A percentile compares a stretch with the other conserved stretches of the same genome.
Evolutionary conservation across 1,140 invertebrate species (phyloP).

Genomic region (Elymnias hypermnestra): DNA sequence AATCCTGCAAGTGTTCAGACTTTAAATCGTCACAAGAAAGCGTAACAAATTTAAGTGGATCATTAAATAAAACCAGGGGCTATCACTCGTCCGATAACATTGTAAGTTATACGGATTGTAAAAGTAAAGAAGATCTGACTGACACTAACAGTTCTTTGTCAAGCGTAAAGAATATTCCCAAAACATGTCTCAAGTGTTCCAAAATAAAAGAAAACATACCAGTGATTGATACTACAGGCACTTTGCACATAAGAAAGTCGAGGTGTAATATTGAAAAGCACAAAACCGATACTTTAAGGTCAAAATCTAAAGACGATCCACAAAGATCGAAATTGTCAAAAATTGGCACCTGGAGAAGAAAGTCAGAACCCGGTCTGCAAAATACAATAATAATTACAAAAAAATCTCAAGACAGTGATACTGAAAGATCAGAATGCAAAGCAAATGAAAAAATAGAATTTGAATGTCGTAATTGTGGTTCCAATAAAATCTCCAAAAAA

Average conservation of each 20-base stretch:
- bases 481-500: conserved; percentile 61
- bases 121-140: conserved; percentile 55
- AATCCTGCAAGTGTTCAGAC: conserved; percentile 56
- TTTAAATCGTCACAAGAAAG: conserved; percentile 69
- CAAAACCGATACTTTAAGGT: conserved; percentile 47
- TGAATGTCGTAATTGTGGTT: conserved; percentile 64
- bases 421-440: conserved; percentile 42
- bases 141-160: conserved; percentile 50
- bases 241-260: conserved; percentile 47
- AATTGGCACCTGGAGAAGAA: conserved; percentile 80
- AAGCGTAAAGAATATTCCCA: conserved; percentile 53
- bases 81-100: conserved; percentile 70
- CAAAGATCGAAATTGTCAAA: conserved; percentile 73
- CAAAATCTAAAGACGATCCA: conserved; percentile 71
- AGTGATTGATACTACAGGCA: conserved; percentile 46
- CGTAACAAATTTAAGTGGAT: conserved; percentile 44
- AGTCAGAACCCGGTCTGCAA: conserved; percentile 82
- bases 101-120: conserved; percentile 51
- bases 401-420: conserved; percentile 54
- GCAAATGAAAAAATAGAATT: conserved; percentile 65
- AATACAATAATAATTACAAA: conserved; percentile 51
- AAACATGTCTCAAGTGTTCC: conserved; percentile 71
- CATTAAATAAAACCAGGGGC: conserved; percentile 56
- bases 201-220: conserved; percentile 74
- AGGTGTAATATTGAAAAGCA: conserved; percentile 51